Percentiles rank a stretch among this genome's conserved stretches.
Conservation (phyloP, 2,888 invertebrate species). For the Physocephala rufipes region DNA sequence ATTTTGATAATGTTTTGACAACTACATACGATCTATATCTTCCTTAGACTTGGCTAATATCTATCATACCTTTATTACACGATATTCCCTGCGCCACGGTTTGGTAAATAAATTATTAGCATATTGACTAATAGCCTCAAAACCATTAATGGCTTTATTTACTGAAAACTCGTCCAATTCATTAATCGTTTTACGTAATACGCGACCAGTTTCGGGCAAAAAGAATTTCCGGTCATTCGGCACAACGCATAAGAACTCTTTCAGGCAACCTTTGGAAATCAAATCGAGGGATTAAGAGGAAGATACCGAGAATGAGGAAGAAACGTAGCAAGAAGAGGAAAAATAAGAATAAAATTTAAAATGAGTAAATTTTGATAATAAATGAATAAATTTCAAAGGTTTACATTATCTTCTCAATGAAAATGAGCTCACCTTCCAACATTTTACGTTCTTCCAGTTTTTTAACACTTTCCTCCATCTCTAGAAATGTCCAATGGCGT, state of each 20-base stretch:
- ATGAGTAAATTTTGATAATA: not conserved
- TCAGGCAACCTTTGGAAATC: constrained; percentile 74
- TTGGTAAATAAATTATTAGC: constrained; percentile 86
- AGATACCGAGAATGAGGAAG: not conserved
- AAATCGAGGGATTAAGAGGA: too few species aligned
- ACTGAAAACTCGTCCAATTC: constrained; percentile 80
- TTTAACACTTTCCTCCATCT: constrained; percentile 81
- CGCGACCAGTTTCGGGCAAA: constrained; percentile 77
- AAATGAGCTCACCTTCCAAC: constrained; percentile 73
- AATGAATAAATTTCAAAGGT: not conserved
- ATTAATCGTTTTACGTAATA: constrained; percentile 77
- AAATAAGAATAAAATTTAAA: not conserved
- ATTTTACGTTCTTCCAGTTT: constrained; percentile 80
- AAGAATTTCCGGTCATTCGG: constrained; percentile 83
- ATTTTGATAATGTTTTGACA: constrained; percentile 12
- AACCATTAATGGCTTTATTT: constrained; percentile 82
- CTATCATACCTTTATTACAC: constrained; percentile 75
- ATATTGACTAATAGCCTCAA: constrained; percentile 85
- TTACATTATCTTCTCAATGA: too few species aligned
- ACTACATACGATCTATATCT: constrained; percentile 37
- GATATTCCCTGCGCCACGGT: constrained; percentile 90
- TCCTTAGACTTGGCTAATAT: not conserved
- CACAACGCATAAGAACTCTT: constrained; percentile 79
- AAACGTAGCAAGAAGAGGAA: not conserved
- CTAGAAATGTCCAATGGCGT: constrained; percentile 80